Conservation (phyloP, 2,797 vertebrate species). For the Prionace glauca region DNA sequence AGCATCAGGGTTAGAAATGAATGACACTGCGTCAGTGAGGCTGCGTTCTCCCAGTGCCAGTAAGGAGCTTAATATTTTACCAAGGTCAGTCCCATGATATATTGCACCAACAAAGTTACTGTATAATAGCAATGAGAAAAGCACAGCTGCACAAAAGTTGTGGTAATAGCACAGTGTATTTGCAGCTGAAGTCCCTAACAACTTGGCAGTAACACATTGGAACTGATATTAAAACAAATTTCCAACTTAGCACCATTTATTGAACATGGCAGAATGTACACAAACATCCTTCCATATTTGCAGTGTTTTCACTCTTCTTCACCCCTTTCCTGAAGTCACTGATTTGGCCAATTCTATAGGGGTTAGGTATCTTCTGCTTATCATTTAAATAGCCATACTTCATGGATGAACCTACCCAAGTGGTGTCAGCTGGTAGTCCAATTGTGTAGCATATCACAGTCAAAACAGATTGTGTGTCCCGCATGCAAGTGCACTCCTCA, state of each 20-base stretch:
- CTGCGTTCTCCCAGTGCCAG: neutral
- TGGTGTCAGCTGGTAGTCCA: neutral
- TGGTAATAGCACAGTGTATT: neutral
- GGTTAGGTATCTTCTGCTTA: neutral
- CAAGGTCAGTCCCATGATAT: neutral
- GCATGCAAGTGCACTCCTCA: neutral
- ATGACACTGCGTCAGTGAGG: neutral
- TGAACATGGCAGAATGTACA: neutral
- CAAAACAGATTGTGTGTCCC: neutral
- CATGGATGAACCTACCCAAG: neutral
- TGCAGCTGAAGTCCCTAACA: neutral
- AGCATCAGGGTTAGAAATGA: neutral
- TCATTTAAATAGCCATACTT: neutral
- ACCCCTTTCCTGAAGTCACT: neutral
- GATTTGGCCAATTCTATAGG: neutral
- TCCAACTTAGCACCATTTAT: neutral
- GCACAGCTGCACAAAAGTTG: neutral
- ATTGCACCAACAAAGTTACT: neutral
- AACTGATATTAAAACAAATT: neutral
- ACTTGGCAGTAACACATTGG: neutral
- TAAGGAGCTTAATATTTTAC: constrained; percentile 9
- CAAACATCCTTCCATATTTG: neutral
- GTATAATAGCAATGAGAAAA: neutral
- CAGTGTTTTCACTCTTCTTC: neutral
- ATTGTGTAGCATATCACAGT: neutral